These are phyloP conservation scores for Peromyscus attwateri DNA, from an alignment of 2,797 vertebrate species.

Conservation along the genomic window DNA sequence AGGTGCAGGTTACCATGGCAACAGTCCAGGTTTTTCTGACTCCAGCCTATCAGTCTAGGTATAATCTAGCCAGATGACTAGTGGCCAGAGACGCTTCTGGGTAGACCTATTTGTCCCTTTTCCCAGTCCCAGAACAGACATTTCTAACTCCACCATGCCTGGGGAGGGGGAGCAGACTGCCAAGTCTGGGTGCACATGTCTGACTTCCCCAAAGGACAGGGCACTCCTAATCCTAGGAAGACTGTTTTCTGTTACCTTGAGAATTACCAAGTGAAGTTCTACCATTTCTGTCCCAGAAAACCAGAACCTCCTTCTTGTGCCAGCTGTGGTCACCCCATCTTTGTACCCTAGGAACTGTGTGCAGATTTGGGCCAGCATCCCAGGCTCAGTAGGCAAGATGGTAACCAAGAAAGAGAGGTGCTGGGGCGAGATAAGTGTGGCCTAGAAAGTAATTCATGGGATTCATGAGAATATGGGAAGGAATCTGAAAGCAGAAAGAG, in stretches of 20 bases:
- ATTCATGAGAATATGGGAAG: background rate
- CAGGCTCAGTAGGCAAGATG: background rate
- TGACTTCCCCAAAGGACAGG: background rate
- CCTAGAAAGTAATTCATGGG: constrained; percentile 29
- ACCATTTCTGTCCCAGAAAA: background rate
- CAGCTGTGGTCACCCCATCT: background rate
- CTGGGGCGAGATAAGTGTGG: background rate
- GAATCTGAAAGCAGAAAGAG: background rate
- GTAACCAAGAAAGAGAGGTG: background rate
- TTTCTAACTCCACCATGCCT: background rate
- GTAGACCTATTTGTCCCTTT: constrained; percentile 25
- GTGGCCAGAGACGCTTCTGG: constrained; percentile 5
- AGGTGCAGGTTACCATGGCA: constrained; percentile 33
- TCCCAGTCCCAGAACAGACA: background rate
- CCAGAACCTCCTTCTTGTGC: background rate
- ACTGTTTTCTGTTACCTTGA: background rate
- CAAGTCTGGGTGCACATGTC: background rate
- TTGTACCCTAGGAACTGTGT: background rate
- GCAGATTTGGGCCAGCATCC: background rate
- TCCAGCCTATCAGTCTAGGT: background rate
- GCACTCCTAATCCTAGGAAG: constrained; percentile 34
- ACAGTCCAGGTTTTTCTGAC: constrained; percentile 2
- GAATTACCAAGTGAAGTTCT: background rate
- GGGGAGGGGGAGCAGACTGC: background rate
- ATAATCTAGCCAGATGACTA: background rate